Conservation (phyloP, 2,113 vertebrate genomes). For the Pica pica region DNA sequence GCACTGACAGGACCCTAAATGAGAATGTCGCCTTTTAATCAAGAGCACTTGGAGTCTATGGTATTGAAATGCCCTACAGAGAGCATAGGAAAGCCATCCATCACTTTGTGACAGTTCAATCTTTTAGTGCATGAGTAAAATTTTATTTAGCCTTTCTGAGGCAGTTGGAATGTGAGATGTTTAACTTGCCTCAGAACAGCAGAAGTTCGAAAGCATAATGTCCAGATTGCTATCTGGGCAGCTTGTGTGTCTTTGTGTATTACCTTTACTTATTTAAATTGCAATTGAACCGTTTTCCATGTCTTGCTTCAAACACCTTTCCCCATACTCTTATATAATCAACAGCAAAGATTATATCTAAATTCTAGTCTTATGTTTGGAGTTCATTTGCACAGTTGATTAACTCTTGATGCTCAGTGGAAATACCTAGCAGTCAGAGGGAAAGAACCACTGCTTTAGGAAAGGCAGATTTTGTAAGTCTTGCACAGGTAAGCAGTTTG, state of each 20-base stretch:
- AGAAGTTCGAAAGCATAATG: background rate
- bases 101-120: conserved; percentile 59
- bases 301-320: background rate
- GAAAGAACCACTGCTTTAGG: background rate
- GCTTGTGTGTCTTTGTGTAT: background rate
- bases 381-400: background rate
- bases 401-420: background rate
- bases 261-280: background rate
- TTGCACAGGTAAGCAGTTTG: background rate
- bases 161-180: background rate
- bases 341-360: background rate
- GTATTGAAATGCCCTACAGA: conserved; percentile 60
- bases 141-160: conserved; percentile 41
- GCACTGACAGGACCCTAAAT: conserved; percentile 46
- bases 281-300: background rate
- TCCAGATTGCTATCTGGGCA: background rate
- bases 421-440: background rate
- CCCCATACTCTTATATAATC: background rate
- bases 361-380: background rate
- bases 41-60: conserved; percentile 43
- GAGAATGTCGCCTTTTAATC: conserved; percentile 57
- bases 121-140: conserved; percentile 46
- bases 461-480: background rate
- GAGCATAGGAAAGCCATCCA: conserved; percentile 48
- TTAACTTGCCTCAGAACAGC: background rate